Percentiles rank a stretch among this genome's conserved stretches.
Conservation (phyloP, 2,113 vertebrate genomes). For the Aphelocoma coerulescens region DNA sequence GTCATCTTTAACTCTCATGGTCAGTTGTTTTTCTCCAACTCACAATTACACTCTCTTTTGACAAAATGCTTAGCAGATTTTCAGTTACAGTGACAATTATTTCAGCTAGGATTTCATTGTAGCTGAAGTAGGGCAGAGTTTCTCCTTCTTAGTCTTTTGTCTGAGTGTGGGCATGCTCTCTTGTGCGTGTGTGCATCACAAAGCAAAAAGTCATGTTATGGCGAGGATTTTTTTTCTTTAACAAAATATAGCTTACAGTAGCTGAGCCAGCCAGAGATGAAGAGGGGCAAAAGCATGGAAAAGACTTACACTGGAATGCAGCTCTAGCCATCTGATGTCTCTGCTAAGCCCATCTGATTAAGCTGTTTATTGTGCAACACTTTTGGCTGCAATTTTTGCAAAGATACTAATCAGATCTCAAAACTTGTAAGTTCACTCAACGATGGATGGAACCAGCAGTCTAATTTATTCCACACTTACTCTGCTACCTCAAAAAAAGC, state of each 20-base stretch:
- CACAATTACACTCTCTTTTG: slow-evolving; percentile 13
- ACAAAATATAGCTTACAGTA: slow-evolving; percentile 10
- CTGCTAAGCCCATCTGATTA: not conserved
- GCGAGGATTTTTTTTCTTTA: slow-evolving; percentile 36
- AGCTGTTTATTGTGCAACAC: not conserved
- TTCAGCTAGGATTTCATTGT: slow-evolving; percentile 46
- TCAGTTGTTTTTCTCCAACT: slow-evolving; percentile 32
- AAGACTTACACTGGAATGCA: not conserved
- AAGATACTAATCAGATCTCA: not conserved
- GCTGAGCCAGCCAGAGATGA: not conserved
- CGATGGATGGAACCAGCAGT: not conserved
- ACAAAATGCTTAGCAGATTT: slow-evolving; percentile 48
- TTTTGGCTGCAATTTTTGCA: not conserved
- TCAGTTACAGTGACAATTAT: slow-evolving; percentile 56
- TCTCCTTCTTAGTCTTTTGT: not conserved
- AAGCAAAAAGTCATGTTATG: not conserved
- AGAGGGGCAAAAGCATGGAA: not conserved
- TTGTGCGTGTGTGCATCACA: not conserved
- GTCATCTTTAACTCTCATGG: slow-evolving; percentile 12
- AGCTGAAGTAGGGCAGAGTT: slow-evolving; percentile 17
- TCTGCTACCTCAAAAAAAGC: not conserved
- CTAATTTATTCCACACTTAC: not conserved
- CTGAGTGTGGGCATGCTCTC: not conserved
- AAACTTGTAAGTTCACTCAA: not conserved
- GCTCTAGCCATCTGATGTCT: not conserved